Evolutionary conservation across 2,888 invertebrate species (phyloP), one percentile per base, ranked within the genome.

Genomic region (Mycalesis mineus): DNA sequence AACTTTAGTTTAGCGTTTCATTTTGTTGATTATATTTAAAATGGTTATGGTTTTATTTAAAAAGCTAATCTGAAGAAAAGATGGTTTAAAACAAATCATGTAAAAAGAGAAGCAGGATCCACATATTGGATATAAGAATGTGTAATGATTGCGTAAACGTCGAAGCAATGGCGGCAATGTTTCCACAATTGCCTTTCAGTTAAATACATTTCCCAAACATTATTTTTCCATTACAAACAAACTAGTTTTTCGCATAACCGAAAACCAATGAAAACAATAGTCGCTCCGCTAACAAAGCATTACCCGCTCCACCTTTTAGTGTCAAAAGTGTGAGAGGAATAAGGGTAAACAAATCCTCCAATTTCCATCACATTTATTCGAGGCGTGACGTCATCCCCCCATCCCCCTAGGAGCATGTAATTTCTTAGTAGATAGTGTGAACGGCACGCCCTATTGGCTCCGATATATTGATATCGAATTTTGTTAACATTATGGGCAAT

Each of bases 291-390:
- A 64, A 66, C 64, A 68, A 61, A 64, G 57, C 60, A 56, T 65
- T 62, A 61, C 67, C 63, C 67, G 57, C 58, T 58, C 61, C 72
- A 82, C 89, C 89, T 90, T 90, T 90, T 90, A 90, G 86, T 88
- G 90, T 90, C 88, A 88, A 84, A 88, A 86, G 83, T 86, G 84
- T 84, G 81, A 88, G 87, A 86, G 78, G 85, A 87, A 90, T 88
- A 89, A 88, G 86, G 83, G 90, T 90, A 90, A 90, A 90, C 90
- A 90, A 90, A 90, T 90, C 90, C 89, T 88, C 84, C 88, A 85
- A 89, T 90, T 90, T 90, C 90, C 90, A 90, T 90, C 85, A 83
- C 88, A 87, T 90, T 89, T 90, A 87, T 88, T 88, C 86, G 77
- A 80, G 75, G 80, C 77, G 74, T 75, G 74, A 70, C 68, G 66